Evolutionary conservation across 92 coral and sea anemone species (phyloP), one percentile per base, ranked within the genome.

Genomic region (Bergia sp.): DNA sequence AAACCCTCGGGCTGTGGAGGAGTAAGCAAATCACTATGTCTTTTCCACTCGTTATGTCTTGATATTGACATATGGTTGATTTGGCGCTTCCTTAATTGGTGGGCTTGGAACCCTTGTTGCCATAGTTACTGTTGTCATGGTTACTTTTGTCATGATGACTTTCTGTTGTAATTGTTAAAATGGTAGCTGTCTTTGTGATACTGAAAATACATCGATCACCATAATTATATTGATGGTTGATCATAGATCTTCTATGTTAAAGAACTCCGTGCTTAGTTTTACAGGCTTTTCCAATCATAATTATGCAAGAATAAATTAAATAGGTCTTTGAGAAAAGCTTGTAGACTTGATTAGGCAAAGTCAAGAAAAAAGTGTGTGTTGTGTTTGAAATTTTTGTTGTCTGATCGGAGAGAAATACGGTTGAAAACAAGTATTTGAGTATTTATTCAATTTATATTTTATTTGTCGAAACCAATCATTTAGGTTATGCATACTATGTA

Each of bases 401-500:
- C 29, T 76, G 80, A 76, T 76, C 12, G 15, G 80, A 76, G 45
- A 76, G 80, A 76, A 44, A 76, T 16, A 61, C 69, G 23, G 47
- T 76, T 76, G 80, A 76, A 74, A 76, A 41, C 80, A 76, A 41
- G 23, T 76, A 76, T 41, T 76, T 41, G 50, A 76, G 80, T 76
- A 76, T 76, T 76, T 76, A 76, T 76, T 41, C 49, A 5, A 76
- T 76, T 76, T 76, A 2, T 76, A 76, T 76, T 76, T 76, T 40
- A 76, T 76, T 76, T 76, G 80, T 74, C 16, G 18, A 55, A 55
- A 2, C 77, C 77, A 36, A 73, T 73, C 45, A 53, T 15, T 53
- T 53, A 53, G 77, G 77, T 73, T 73, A 20, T 73, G 77, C 80
- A 76, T 76, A 76, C 47, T 76, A 39, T 76, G 80, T 76, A 76